Conservation (phyloP, 1,140 invertebrate species). For the Limonius californicus region DNA sequence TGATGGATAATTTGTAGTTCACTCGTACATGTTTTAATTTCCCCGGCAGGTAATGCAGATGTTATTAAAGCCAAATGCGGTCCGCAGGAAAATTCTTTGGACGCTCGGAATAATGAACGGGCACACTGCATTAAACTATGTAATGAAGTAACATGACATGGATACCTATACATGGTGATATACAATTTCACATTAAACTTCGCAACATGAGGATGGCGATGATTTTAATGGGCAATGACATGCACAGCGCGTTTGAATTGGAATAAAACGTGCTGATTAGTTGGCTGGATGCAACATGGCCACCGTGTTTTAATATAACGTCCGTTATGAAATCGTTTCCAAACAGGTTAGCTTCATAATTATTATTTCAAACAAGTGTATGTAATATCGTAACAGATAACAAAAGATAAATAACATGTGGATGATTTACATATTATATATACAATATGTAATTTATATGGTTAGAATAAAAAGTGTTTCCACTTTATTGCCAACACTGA, state of each 20-base stretch:
- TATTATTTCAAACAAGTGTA: conserved; percentile 33
- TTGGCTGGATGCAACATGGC: conserved; percentile 36
- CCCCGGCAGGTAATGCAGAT: too few species aligned
- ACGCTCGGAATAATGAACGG: background rate
- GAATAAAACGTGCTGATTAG: conserved; percentile 48
- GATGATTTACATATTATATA: background rate
- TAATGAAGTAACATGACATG: conserved; percentile 38
- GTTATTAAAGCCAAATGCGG: too few species aligned
- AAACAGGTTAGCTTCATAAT: conserved; percentile 30
- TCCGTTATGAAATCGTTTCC: conserved; percentile 29
- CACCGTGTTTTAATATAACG: conserved; percentile 42
- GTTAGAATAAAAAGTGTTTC: too few species aligned
- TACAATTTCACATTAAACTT: conserved; percentile 40
- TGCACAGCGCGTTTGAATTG: conserved; percentile 43
- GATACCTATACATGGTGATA: conserved; percentile 37
- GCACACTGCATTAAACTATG: conserved; percentile 14
- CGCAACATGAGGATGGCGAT: conserved; percentile 35
- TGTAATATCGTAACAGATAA: conserved; percentile 21
- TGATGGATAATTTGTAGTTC: too few species aligned
- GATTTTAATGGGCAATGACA: conserved; percentile 48
- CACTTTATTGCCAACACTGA: too few species aligned
- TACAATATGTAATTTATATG: background rate
- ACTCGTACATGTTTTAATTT: too few species aligned
- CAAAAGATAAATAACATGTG: background rate
- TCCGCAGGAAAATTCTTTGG: too few species aligned